Evolutionary conservation across 1,140 invertebrate genomes (phyloP), one percentile per base, ranked within the genome.

Genomic region (Eurosta solidaginis): DNA sequence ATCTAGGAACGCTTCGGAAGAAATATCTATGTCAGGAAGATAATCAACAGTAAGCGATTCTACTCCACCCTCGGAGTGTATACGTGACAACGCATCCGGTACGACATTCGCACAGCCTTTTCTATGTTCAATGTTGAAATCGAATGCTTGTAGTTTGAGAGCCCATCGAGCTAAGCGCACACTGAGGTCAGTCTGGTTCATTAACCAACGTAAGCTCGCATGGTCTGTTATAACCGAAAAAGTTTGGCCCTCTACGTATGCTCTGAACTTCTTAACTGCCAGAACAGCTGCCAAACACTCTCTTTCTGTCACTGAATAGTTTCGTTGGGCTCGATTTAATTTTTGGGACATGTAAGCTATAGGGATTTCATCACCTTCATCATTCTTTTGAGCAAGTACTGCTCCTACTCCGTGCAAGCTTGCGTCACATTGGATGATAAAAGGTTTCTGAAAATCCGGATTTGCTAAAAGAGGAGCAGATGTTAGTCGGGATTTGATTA

Each of bases 21-120:
- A 42, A 4, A 77, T 33, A 54, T 77, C 76, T 3, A 77, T 52
- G 14, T 40, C 76, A 20, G 50, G 14, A 7, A 59, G 3, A 44
- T 63, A 29, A 20, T 40, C 36, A 25, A 40, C 6, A 10, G 17
- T 33, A 1, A 59, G 12, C 12, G 33, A 40, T n/a, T n/a, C n/a
- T n/a, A n/a, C n/a, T n/a, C n/a, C n/a, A n/a, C n/a, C n/a, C n/a
- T 36, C 9, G 14, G 1, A 40, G 3, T 17, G 14, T 6, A 27
- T 27, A n/a, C n/a, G n/a, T n/a, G 50, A 77, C 9, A 59, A 9
- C 2, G 20, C 33, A 36, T 77, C 33, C 3, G 52, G 33, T 3
- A 77, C 50, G n/a, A 77, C 22, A 59, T 77, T 77, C 44, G 50
- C 50, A 12, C 29, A 59, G 9, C 76, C 76, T 6, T 77, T 59